phyloP scores from a whole-genome alignment of 2,888 invertebrate species.

The Morpho helenor region DNA sequence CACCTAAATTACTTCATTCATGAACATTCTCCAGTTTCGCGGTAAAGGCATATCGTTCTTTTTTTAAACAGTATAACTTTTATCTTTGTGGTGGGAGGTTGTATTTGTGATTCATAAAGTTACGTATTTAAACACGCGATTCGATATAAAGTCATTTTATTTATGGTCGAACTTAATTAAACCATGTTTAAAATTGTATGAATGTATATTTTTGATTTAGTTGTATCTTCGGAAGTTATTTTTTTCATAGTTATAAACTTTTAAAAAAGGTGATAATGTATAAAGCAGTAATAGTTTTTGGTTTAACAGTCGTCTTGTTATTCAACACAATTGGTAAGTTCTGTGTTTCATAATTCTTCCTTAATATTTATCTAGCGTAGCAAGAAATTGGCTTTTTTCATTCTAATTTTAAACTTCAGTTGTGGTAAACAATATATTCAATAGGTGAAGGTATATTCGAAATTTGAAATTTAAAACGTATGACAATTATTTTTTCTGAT shows the following conservation, averaged over 20 bases:
- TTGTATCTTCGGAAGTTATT: not conserved
- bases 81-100: conserved; percentile 21
- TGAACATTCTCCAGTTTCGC: conserved; percentile 17
- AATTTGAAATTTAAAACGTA: too few relatives aligned
- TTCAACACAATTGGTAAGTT: conserved; percentile 51
- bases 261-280: conserved; percentile 35
- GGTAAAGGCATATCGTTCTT: conserved; percentile 27
- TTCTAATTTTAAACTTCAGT: not conserved
- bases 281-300: conserved; percentile 41
- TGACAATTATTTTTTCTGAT: too few relatives aligned
- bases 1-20: conserved; percentile 10
- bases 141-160: not conserved
- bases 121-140: conserved; percentile 41
- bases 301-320: conserved; percentile 41
- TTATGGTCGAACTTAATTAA: not conserved
- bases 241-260: conserved; percentile 1
- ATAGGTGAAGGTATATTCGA: too few relatives aligned
- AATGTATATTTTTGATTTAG: too few relatives aligned
- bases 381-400: too few relatives aligned
- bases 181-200: too few relatives aligned
- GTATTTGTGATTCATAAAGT: conserved; percentile 32
- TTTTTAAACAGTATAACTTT: conserved; percentile 35
- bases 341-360: not conserved
- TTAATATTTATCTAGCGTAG: too few relatives aligned
- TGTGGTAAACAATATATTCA: conserved; percentile 22